phyloP scores from a whole-genome alignment of 2,797 vertebrate species.

The Takifugu ocellatus region DNA sequence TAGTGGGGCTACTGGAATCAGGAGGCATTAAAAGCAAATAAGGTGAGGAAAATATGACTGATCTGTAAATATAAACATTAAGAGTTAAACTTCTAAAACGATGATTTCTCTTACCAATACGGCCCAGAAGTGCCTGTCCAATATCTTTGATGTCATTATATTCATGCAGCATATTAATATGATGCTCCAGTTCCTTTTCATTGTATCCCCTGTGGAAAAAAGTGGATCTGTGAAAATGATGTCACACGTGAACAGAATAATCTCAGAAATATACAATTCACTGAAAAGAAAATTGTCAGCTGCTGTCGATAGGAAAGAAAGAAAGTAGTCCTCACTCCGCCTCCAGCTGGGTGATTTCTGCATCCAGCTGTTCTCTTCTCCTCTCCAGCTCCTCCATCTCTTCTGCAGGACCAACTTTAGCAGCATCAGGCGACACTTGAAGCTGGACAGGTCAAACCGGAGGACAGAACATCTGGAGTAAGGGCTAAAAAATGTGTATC shows the following conservation, averaged over 20 bases:
- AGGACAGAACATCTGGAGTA: not conserved
- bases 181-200: slow-evolving; percentile 83
- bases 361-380: slow-evolving; percentile 75
- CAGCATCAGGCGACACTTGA: slow-evolving; percentile 34
- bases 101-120: slow-evolving; percentile 79
- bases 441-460: slow-evolving; percentile 42
- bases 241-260: not conserved
- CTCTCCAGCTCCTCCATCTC: slow-evolving; percentile 79
- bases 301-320: slow-evolving; percentile 8
- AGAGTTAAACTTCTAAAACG: not conserved
- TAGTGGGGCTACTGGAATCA: too few species aligned
- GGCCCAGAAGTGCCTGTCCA: slow-evolving; percentile 89
- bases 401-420: slow-evolving; percentile 55
- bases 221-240: not conserved
- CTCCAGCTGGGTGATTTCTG: slow-evolving; percentile 80
- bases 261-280: not conserved
- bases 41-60: too few species aligned
- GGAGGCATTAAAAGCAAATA: too few species aligned
- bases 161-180: slow-evolving; percentile 88
- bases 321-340: slow-evolving; percentile 76
- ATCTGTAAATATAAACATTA: too few species aligned
- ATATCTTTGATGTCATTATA: slow-evolving; percentile 95
- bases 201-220: slow-evolving; percentile 78
- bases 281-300: not conserved
- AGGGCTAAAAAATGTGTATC: not conserved